Conservation (phyloP, 2,113 vertebrate species). For the Parus major region DNA sequence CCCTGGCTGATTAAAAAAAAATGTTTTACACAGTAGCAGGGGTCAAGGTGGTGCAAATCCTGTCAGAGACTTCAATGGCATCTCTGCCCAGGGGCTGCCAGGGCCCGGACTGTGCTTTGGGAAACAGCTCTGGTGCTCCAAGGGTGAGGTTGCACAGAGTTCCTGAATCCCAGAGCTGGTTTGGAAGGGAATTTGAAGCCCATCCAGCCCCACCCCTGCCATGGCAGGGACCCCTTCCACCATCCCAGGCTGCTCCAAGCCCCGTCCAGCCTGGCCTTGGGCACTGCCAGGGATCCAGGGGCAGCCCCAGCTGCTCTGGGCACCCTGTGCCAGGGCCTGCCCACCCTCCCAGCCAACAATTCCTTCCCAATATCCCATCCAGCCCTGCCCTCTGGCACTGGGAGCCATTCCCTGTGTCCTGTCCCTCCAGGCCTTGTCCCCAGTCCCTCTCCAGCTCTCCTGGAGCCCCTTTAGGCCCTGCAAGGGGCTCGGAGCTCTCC, state of each 20-base stretch:
- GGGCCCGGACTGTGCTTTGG: neutral
- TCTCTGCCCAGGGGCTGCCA: neutral
- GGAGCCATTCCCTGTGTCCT: neutral
- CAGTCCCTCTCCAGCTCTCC: neutral
- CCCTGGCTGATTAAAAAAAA: neutral
- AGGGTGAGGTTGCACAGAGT: neutral
- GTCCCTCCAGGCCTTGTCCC: neutral
- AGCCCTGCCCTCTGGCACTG: neutral
- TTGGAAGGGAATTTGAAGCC: accelerated
- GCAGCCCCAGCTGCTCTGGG: neutral
- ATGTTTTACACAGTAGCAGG: neutral
- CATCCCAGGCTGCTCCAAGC: neutral
- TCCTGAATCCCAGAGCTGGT: neutral
- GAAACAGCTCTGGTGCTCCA: neutral
- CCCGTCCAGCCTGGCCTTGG: neutral
- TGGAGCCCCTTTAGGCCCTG: neutral
- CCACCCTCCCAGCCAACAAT: neutral
- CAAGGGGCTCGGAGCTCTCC: neutral
- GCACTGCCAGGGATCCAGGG: neutral
- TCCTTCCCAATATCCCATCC: neutral
- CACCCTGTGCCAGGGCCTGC: neutral
- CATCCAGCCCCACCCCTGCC: neutral
- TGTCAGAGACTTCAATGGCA: neutral
- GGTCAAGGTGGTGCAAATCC: neutral
- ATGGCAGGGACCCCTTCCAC: neutral